Conservation (phyloP, 2,888 invertebrate species). For the Epicampocera succincta region DNA sequence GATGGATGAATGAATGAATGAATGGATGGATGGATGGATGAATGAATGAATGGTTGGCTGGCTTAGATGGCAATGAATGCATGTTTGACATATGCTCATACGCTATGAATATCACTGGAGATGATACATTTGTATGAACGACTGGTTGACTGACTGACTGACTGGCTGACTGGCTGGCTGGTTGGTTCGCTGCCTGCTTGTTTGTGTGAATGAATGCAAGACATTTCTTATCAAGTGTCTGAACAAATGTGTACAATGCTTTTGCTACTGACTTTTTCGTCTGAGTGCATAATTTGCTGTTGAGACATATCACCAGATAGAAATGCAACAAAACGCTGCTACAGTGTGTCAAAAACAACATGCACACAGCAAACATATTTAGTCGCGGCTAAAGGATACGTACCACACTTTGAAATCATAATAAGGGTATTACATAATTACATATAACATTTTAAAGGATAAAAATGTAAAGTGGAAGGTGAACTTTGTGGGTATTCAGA, state of each 20-base stretch:
- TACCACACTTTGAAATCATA: slow-evolving; percentile 12
- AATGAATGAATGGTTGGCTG: slow-evolving; percentile 36
- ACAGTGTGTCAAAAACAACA: slow-evolving; percentile 18
- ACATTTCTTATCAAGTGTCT: slow-evolving; percentile 11
- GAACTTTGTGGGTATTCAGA: not conserved
- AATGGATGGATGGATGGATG: slow-evolving; percentile 20
- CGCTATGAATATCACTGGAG: slow-evolving; percentile 33
- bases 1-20: slow-evolving; percentile 26
- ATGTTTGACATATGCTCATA: slow-evolving; percentile 46
- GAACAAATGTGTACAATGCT: slow-evolving; percentile 51
- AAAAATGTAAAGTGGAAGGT: not conserved
- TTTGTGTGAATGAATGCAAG: slow-evolving; percentile 36
- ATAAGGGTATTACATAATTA: slow-evolving; percentile 43
- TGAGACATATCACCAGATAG: slow-evolving; percentile 51
- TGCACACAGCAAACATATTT: slow-evolving; percentile 1
- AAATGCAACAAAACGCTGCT: slow-evolving; percentile 41
- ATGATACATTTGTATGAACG: slow-evolving; percentile 18
- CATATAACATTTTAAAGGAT: slow-evolving; percentile 31
- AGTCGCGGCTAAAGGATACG: not conserved
- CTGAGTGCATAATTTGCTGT: slow-evolving; percentile 70
- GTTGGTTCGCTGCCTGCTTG: slow-evolving; percentile 21
- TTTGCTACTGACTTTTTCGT: slow-evolving; percentile 76
- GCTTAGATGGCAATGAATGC: slow-evolving; percentile 45
- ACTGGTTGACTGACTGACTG: slow-evolving; percentile 28
- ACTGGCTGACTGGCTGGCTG: not conserved